Evolutionary conservation across 2,113 vertebrate genomes (phyloP), one percentile per base, ranked within the genome.

Genomic region (Pagrus major): DNA sequence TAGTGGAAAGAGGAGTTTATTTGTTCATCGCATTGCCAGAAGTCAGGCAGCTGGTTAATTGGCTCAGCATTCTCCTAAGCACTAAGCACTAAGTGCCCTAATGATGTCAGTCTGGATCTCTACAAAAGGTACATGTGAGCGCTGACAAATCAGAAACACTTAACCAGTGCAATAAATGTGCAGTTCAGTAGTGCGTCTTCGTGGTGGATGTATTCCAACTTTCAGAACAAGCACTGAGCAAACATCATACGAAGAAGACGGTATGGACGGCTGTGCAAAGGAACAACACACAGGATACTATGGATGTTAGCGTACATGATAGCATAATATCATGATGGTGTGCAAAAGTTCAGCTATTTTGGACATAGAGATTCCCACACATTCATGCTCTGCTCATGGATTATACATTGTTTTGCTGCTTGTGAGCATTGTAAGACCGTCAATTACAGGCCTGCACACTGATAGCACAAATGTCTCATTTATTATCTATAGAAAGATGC

Each of bases 31-130:
- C 20, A 39, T 73, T 77, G 88, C 84, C 87, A 87, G 75, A 76
- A 90, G 80, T 78, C 67, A 86, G 52, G 76, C 67, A 80, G 80
- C 80, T 84, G 86, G 88, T 91, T 92, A 93, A 95, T 93, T 90
- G 87, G 71, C 81, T 87, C 47, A 85, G 81, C 75, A 39, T 81
- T 90, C 91, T 93, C 86, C 54, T 78, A 79, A 85, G 86, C 44
- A 83, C 56, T 46, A 14, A 76, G 71, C 60, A 27, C 71, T 80
- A 76, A 88, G 79, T 83, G 85, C 65, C 75, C 51, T 49, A 68
- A 85, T 93, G 89, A 93, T 90, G 86, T 87, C 86, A 91, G 73
- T 67, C 46, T 42, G 66, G 73, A 86, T 80, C 60, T 74, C 76
- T 41, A 35, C 47, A 69, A 70, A 65, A 89, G 65, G 52, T 71